A percentile compares a stretch with the other conserved stretches of the same genome.
Conservation (phyloP, 2,113 vertebrate genomes). For the Pogona vitticeps region DNA sequence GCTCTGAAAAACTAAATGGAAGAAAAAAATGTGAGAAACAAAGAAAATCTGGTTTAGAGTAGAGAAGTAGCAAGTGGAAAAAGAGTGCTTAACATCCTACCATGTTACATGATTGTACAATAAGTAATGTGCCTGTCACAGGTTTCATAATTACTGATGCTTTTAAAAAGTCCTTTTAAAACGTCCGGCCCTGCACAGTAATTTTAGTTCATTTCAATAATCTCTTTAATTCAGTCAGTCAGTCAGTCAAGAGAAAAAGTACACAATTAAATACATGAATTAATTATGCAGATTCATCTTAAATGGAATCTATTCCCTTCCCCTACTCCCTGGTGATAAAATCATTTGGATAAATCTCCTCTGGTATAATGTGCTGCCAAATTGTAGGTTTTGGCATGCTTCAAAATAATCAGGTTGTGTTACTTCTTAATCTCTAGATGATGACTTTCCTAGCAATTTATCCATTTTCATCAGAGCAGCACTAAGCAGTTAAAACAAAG, state of each 20-base stretch:
- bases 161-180: neutral
- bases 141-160: neutral
- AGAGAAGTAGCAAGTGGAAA: neutral
- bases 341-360: slow-evolving; percentile 4
- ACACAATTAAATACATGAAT: neutral
- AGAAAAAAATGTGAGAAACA: no score
- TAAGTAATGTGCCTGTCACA: neutral
- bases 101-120: neutral
- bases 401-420: slow-evolving; percentile 40
- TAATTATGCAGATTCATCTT: neutral
- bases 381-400: slow-evolving; percentile 21
- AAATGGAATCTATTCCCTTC: neutral
- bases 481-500: slow-evolving; percentile 45
- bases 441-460: slow-evolving; percentile 50
- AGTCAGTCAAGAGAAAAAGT: neutral
- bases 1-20: neutral
- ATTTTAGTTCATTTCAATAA: neutral
- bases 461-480: slow-evolving; percentile 51
- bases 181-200: neutral
- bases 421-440: slow-evolving; percentile 54
- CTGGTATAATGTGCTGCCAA: neutral
- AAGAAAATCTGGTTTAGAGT: neutral
- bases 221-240: neutral
- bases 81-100: neutral
- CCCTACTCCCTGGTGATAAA: neutral